These are phyloP conservation scores for Pseudomyrmex flavicornis DNA, from an alignment of 1,140 invertebrate genomes.

Conservation along the genomic window DNA sequence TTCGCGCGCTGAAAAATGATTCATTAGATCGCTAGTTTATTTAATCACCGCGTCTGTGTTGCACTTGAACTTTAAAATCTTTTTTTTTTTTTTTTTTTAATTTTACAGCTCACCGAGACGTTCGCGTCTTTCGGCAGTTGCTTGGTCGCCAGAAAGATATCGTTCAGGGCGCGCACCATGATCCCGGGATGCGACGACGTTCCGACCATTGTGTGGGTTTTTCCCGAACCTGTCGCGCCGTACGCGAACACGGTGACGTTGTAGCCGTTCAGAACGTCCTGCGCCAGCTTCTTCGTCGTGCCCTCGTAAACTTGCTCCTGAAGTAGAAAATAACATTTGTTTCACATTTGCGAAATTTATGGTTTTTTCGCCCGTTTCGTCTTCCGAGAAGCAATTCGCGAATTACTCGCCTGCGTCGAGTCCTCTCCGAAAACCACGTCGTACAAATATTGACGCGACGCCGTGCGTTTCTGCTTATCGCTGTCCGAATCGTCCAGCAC, in stretches of 20 bases:
- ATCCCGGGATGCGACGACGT: slow-evolving; percentile 91
- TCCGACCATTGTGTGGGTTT: slow-evolving; percentile 96
- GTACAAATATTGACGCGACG: slow-evolving; percentile 93
- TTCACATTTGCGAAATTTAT: neutral
- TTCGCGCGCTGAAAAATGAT: neutral
- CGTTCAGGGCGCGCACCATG: slow-evolving; percentile 94
- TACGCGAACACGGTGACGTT: slow-evolving; percentile 99
- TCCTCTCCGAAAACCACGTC: slow-evolving; percentile 94
- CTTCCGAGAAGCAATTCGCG: neutral
- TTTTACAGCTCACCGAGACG: slow-evolving; percentile 85
- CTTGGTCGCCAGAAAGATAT: slow-evolving; percentile 90
- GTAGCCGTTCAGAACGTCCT: slow-evolving; percentile 95
- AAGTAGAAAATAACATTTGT: slow-evolving; percentile 1
- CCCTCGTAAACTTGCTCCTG: slow-evolving; percentile 94
- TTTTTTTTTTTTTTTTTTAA: neutral
- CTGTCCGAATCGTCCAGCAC: slow-evolving; percentile 88
- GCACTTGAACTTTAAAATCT: neutral
- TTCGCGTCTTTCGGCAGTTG: slow-evolving; percentile 85
- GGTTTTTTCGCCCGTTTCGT: too few relatives aligned
- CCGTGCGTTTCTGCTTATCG: slow-evolving; percentile 87
- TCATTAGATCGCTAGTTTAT: neutral
- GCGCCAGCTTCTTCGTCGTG: slow-evolving; percentile 92
- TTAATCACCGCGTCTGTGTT: too few relatives aligned
- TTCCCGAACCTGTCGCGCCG: slow-evolving; percentile 96
- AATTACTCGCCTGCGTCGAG: slow-evolving; percentile 88